A percentile compares a stretch with the other conserved stretches of the same genome.
Evolutionary conservation across 2,797 vertebrate genomes (phyloP).

Genomic region (Scarus forsteni): DNA sequence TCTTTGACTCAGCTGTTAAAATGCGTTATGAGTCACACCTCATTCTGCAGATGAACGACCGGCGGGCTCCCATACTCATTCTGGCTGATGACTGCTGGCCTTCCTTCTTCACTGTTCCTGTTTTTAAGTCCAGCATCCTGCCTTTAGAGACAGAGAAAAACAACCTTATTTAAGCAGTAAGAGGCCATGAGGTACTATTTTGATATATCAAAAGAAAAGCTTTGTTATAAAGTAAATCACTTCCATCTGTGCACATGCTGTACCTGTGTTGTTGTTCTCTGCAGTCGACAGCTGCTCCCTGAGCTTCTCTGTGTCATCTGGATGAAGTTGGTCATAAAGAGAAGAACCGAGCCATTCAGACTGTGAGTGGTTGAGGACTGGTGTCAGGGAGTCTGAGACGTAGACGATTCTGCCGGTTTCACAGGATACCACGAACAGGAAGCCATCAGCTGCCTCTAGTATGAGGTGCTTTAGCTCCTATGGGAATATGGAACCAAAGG

Average conservation of each 20-base stretch:
- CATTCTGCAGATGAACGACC: slow-evolving; percentile 98
- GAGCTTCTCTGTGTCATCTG: slow-evolving; percentile 95
- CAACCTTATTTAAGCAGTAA: background rate
- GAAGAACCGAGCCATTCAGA: slow-evolving; percentile 95
- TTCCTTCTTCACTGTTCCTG: slow-evolving; percentile 98
- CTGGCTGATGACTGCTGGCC: slow-evolving; percentile 94
- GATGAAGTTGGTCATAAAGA: slow-evolving; percentile 95
- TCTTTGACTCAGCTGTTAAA: background rate
- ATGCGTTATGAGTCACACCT: slow-evolving; percentile 79
- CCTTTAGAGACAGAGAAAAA: slow-evolving; percentile 76
- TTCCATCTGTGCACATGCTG: background rate
- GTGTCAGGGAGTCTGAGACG: slow-evolving; percentile 93
- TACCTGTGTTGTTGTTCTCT: slow-evolving; percentile 92
- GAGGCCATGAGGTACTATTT: background rate
- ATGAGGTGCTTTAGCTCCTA: slow-evolving; percentile 97
- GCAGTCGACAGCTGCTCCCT: slow-evolving; percentile 95
- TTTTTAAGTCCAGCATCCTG: slow-evolving; percentile 96
- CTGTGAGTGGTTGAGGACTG: slow-evolving; percentile 93
- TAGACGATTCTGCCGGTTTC: slow-evolving; percentile 93
- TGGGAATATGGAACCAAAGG: slow-evolving; percentile 8
- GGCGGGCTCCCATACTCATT: slow-evolving; percentile 96
- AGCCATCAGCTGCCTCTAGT: slow-evolving; percentile 95
- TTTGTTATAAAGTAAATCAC: background rate
- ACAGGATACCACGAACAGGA: slow-evolving; percentile 96
- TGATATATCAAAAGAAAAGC: background rate